Percentiles rank a stretch among this genome's conserved stretches.
phyloP scores from a whole-genome alignment of 2,888 invertebrate genomes.

The Phaonia tiefii region DNA sequence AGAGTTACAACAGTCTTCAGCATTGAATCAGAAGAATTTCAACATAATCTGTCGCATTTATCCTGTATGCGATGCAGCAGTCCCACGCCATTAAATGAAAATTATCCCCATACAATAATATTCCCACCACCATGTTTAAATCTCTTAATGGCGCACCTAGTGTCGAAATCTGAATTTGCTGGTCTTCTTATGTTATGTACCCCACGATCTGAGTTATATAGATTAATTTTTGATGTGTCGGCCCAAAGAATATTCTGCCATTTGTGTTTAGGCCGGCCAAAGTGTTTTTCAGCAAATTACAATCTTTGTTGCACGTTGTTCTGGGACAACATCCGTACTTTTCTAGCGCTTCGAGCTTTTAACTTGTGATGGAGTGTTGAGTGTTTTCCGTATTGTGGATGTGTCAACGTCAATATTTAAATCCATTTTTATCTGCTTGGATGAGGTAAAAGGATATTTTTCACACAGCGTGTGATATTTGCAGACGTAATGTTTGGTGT shows the following conservation, averaged over 20 bases:
- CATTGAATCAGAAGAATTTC: no score
- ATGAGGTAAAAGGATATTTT: no score
- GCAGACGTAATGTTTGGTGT: not conserved
- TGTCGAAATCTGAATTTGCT: not conserved
- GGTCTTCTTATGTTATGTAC: constrained; percentile 12
- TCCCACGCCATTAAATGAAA: no score
- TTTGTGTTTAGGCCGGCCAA: constrained; percentile 3
- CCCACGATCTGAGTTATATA: constrained; percentile 30
- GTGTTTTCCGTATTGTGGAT: no score
- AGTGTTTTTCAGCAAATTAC: constrained; percentile 14
- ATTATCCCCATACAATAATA: constrained; percentile 5
- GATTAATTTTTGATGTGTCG: constrained; percentile 14
- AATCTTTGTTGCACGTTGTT: no score
- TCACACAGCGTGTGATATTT: no score
- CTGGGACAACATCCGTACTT: no score
- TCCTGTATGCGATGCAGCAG: no score
- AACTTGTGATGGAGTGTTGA: not conserved
- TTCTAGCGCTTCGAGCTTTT: constrained; percentile 19
- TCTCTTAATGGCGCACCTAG: no score
- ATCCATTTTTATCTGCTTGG: no score
- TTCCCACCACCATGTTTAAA: constrained; percentile 18
- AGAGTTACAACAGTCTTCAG: no score
- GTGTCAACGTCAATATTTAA: not conserved
- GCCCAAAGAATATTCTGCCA: constrained; percentile 31
- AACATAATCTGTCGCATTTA: no score